Evolutionary conservation across 2,888 invertebrate species (phyloP).

Genomic region (Zygaena filipendulae): DNA sequence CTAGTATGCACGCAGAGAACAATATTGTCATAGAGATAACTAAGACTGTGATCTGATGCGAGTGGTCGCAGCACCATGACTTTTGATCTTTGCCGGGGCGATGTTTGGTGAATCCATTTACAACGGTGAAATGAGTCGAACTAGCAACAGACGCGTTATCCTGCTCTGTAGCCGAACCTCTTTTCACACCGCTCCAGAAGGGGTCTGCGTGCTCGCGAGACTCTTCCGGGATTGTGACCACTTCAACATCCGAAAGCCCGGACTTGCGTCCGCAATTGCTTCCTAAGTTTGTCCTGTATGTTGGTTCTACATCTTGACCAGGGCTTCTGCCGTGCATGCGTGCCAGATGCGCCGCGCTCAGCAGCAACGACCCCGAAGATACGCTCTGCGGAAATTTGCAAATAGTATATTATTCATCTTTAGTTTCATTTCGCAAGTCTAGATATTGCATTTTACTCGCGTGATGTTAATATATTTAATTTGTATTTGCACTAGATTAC

Average conservation of each 20-base stretch:
- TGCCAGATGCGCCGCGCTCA: slow-evolving; percentile 81
- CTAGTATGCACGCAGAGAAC: slow-evolving; percentile 82
- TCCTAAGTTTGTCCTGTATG: slow-evolving; percentile 27
- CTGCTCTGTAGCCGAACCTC: slow-evolving; percentile 53
- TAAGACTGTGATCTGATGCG: slow-evolving; percentile 83
- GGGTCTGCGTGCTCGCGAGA: slow-evolving; percentile 40
- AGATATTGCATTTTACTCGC: too few species aligned
- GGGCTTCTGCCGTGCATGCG: slow-evolving; percentile 58
- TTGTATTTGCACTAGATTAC: too few species aligned
- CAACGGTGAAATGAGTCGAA: slow-evolving; percentile 88
- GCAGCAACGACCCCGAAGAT: slow-evolving; percentile 80
- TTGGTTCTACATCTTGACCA: slow-evolving; percentile 45
- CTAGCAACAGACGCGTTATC: slow-evolving; percentile 83
- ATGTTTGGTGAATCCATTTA: slow-evolving; percentile 78
- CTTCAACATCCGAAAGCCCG: slow-evolving; percentile 34
- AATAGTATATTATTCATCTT: too few species aligned
- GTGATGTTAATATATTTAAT: too few species aligned
- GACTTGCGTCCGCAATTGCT: slow-evolving; percentile 39
- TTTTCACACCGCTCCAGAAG: slow-evolving; percentile 58
- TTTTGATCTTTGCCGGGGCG: slow-evolving; percentile 70
- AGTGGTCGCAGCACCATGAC: slow-evolving; percentile 78
- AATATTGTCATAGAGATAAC: slow-evolving; percentile 85
- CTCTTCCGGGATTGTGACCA: slow-evolving; percentile 55
- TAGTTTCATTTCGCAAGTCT: too few species aligned
- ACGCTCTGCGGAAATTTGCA: slow-evolving; percentile 85